These are phyloP conservation scores for Pterocles burchelli DNA, from an alignment of 2,113 vertebrate genomes.

Conservation along the genomic window DNA sequence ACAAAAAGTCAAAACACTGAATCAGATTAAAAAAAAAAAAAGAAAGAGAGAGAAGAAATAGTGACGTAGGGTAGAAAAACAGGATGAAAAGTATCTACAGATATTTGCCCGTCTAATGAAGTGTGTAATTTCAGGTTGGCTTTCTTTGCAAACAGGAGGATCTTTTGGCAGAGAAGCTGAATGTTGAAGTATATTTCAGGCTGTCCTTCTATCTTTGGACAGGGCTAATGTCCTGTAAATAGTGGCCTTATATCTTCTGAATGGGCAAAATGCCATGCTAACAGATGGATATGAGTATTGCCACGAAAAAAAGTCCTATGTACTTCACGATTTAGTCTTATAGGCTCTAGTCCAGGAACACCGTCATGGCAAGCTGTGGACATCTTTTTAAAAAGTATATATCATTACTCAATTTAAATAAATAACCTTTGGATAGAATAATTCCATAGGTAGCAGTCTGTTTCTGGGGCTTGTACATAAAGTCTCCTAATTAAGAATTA, in stretches of 20 bases:
- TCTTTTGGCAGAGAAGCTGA: not conserved
- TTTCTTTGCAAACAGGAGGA: not conserved
- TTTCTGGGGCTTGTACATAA: not conserved
- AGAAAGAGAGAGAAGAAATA: not conserved
- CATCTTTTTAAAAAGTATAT: not conserved
- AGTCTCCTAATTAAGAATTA: not conserved
- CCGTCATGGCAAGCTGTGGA: not conserved
- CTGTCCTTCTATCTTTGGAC: not conserved
- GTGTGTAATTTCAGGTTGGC: not conserved
- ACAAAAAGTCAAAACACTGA: not conserved
- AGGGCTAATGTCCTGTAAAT: not conserved
- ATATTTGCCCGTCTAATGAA: not conserved
- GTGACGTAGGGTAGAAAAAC: not conserved
- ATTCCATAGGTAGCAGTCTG: not conserved
- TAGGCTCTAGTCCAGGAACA: not conserved
- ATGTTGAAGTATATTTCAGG: not conserved
- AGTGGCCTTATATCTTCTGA: not conserved
- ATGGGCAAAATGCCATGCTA: not conserved
- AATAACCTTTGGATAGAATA: not conserved
- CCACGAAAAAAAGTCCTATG: not conserved
- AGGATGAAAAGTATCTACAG: not conserved
- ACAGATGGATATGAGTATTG: not conserved
- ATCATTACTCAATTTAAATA: not conserved
- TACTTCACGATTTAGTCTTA: not conserved
- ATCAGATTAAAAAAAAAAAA: not conserved